Percentiles rank a stretch among this genome's conserved stretches.
These are phyloP conservation scores for Cyphomyrus plagiostoma DNA, from an alignment of 2,113 vertebrate species.

Conservation along the genomic window DNA sequence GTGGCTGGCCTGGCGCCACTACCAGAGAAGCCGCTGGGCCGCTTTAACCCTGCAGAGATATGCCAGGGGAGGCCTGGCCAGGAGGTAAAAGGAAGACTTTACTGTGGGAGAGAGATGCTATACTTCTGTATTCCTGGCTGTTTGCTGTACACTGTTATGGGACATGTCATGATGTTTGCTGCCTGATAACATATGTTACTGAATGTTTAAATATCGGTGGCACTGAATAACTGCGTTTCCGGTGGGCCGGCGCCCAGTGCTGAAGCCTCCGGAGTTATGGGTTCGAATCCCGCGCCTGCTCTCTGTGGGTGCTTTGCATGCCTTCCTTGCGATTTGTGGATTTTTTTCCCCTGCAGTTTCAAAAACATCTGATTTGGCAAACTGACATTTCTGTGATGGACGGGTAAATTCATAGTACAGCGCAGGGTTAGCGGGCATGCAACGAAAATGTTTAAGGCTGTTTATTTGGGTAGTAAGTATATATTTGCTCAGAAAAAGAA, in stretches of 20 bases:
- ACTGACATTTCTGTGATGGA: neutral
- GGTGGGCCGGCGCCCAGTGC: neutral
- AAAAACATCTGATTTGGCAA: neutral
- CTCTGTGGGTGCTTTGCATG: neutral
- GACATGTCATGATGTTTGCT: neutral
- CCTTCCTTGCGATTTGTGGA: neutral
- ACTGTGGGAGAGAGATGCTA: neutral
- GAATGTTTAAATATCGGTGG: neutral
- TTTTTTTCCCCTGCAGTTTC: neutral
- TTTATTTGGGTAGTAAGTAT: neutral
- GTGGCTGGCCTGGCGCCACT: constrained; percentile 53
- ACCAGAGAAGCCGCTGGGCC: constrained; percentile 31
- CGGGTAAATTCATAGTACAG: neutral
- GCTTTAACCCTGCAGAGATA: constrained; percentile 55
- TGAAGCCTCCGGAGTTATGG: neutral
- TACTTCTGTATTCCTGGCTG: neutral
- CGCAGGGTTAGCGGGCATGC: neutral
- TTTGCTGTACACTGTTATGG: neutral
- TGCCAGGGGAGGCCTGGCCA: constrained; percentile 54
- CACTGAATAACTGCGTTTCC: neutral
- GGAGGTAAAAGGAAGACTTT: constrained; percentile 46
- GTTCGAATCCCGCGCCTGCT: neutral
- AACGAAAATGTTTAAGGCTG: neutral
- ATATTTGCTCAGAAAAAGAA: neutral
- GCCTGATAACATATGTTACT: neutral